These are phyloP conservation scores for Agelaius tricolor DNA, from an alignment of 2,113 vertebrate genomes.

Conservation along the genomic window DNA sequence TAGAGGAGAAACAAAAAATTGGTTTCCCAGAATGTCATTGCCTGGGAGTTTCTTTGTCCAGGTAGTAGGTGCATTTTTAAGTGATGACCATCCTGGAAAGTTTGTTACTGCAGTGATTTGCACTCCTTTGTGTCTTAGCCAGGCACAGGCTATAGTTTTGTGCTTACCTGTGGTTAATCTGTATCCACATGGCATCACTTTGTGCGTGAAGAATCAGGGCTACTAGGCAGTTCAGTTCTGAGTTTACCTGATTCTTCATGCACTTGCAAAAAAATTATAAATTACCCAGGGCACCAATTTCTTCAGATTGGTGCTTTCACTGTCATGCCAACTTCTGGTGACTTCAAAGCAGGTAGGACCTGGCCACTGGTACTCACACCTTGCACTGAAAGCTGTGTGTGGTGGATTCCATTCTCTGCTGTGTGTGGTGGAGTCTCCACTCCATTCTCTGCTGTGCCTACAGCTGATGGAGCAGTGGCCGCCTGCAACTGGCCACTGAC, in stretches of 20 bases:
- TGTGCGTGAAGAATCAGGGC: not conserved
- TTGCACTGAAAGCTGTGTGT: accelerated
- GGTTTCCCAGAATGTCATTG: not conserved
- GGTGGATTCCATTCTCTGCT: not conserved
- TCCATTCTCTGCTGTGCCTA: not conserved
- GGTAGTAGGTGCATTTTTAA: not conserved
- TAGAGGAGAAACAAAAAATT: not conserved
- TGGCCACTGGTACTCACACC: not conserved
- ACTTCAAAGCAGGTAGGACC: not conserved
- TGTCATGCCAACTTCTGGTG: not conserved
- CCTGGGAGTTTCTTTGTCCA: not conserved
- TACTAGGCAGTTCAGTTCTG: not conserved
- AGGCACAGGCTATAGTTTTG: not conserved
- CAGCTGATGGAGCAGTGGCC: not conserved
- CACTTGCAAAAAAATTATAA: not conserved
- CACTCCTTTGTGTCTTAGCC: not conserved
- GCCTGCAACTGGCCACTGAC: not conserved
- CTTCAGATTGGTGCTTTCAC: not conserved
- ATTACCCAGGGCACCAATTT: not conserved
- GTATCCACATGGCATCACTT: not conserved
- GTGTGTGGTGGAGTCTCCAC: not conserved
- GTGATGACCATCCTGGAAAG: not conserved
- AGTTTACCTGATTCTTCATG: not conserved
- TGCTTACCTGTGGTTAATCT: not conserved
- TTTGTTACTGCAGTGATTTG: not conserved